These are phyloP conservation scores for Sarcophaga caerulescens DNA, from an alignment of 2,888 invertebrate species.

Conservation along the genomic window DNA sequence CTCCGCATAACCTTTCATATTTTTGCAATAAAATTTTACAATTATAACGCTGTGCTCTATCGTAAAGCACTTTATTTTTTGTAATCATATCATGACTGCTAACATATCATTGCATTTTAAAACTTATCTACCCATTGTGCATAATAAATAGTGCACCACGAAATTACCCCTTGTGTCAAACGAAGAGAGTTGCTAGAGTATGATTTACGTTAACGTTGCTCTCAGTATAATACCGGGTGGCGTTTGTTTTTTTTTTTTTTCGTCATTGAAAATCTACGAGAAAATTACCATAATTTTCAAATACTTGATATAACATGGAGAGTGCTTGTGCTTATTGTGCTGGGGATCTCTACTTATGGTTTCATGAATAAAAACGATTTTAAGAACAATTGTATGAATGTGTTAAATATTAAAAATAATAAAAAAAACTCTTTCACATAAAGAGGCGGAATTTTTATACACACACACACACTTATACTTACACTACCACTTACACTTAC, in stretches of 20 bases:
- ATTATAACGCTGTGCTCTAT: no score
- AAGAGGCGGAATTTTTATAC: conserved; percentile 59
- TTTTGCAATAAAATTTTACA: no score
- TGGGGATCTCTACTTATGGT: conserved; percentile 47
- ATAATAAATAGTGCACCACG: neutral
- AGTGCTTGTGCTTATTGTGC: conserved; percentile 39
- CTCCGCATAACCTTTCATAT: no score
- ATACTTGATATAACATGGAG: conserved; percentile 44
- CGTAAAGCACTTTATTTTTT: no score
- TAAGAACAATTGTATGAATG: conserved; percentile 29
- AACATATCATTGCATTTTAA: no score
- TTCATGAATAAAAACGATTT: conserved; percentile 47
- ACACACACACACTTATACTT: neutral
- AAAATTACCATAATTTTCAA: conserved; percentile 65
- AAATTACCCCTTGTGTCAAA: conserved; percentile 2
- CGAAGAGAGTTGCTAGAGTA: conserved; percentile 26
- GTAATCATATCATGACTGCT: no score
- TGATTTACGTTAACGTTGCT: conserved; percentile 30
- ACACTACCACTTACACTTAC: neutral
- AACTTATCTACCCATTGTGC: conserved; percentile 26
- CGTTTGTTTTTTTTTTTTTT: neutral
- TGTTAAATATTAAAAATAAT: conserved; percentile 10
- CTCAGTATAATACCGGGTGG: conserved; percentile 36
- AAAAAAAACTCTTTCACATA: conserved; percentile 41
- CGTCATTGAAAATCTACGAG: conserved; percentile 35